Evolutionary conservation across 1,140 invertebrate genomes (phyloP).

Genomic region (Drosophila guanche): DNA sequence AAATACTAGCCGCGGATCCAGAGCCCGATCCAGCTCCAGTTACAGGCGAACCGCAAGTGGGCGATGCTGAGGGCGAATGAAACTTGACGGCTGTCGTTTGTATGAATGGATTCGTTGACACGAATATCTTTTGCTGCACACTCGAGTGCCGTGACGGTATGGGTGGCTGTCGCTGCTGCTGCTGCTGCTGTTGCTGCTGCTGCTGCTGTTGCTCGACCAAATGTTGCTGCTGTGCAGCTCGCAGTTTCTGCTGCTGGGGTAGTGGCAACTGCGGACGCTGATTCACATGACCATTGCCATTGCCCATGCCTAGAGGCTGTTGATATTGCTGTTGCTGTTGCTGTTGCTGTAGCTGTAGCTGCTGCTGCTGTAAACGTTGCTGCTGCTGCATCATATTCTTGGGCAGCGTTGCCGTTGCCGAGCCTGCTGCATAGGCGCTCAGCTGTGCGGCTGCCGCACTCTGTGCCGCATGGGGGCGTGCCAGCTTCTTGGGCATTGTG

Average conservation of each 20-base stretch:
- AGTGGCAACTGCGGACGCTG: slow-evolving; percentile 75
- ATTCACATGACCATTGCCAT: slow-evolving; percentile 56
- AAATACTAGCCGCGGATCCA: slow-evolving; percentile 61
- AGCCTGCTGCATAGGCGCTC: slow-evolving; percentile 67
- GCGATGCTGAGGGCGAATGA: slow-evolving; percentile 76
- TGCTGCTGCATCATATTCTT: slow-evolving; percentile 76
- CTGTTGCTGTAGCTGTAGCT: slow-evolving; percentile 53
- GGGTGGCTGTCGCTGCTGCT: slow-evolving; percentile 70
- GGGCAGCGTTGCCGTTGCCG: slow-evolving; percentile 68
- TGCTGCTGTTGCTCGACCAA: slow-evolving; percentile 38
- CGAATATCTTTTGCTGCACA: slow-evolving; percentile 83
- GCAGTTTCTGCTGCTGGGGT: slow-evolving; percentile 63
- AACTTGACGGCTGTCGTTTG: slow-evolving; percentile 81
- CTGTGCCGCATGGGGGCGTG: slow-evolving; percentile 55
- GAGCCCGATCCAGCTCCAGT: slow-evolving; percentile 34
- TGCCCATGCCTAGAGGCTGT: slow-evolving; percentile 65
- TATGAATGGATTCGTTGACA: slow-evolving; percentile 83
- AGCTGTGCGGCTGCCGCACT: slow-evolving; percentile 25
- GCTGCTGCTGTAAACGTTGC: slow-evolving; percentile 62
- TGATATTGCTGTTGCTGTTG: slow-evolving; percentile 79
- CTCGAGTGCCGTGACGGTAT: slow-evolving; percentile 79
- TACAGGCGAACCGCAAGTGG: slow-evolving; percentile 70
- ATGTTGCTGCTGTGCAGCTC: slow-evolving; percentile 49
- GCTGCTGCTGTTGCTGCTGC: too few species aligned
- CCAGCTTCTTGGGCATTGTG: slow-evolving; percentile 76